Evolutionary conservation across 2,113 vertebrate genomes (phyloP), one percentile per base, ranked within the genome.

Genomic region (Callocephalon fimbriatum): DNA sequence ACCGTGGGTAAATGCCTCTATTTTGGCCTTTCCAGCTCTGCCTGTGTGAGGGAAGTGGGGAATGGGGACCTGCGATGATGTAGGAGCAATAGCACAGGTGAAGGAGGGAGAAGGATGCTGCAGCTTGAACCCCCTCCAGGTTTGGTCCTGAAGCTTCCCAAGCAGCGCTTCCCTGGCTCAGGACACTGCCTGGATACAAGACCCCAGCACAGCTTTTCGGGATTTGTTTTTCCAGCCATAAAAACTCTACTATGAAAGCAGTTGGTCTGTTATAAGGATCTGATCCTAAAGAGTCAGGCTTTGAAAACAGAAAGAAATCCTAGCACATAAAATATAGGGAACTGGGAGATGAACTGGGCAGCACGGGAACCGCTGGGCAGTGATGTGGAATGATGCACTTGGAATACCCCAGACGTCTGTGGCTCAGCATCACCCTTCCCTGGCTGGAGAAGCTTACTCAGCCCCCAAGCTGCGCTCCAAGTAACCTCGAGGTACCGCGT

Each of bases 371-470:
- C 13, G 15, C 48, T 31, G 35, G 37, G 79, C n/a, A 79, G 47
- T 2, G 14, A 38, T 58, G 40, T 3, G 13, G 67, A 74, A 38
- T 25, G 65, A 40, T 40, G 65, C 42, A 3, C 22, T 71, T 3
- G 7, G 53, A 67, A 44, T 22, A 48, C 20, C 73, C 54, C 42
- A 76, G 80, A 40, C 0, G 0, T 23, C 75, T 77, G 54, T 51
- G 91, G 61, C 56, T 80, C 61, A 94, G 70, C 83, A 81, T 86
- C 68, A 66, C 22, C 38, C 72, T 88, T 68, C 78, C 48, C 63
- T 22, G 75, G 27, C 58, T 37, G 75, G 83, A 65, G 80, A 54
- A 59, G 59, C 88, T 93, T 71, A 83, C 73, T 93, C 86, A 65
- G 80, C 21, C 48, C 40, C 47, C 54, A 21, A 2, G 16, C n/a